Evolutionary conservation across 37 sponge, comb jelly and placozoan species (phyloP), one percentile per base, ranked within the genome.

Genomic region (Mnemiopsis leidyi): DNA sequence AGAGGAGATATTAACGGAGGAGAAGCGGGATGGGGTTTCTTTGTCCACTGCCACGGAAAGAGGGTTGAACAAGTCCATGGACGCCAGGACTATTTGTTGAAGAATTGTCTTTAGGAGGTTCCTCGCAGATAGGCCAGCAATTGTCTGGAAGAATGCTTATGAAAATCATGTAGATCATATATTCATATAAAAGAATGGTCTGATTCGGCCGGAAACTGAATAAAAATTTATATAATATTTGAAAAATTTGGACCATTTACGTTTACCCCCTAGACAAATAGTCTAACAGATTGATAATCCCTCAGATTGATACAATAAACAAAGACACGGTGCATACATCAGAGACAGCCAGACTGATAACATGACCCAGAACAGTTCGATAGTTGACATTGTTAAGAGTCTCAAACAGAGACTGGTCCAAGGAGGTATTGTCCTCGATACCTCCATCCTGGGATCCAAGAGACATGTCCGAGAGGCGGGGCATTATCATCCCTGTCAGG

Each of bases 11-110:
- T 93, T 35, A 21, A 77, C 77, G 3, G 38, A 26, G 23, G 24
- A 26, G 40, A 77, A 93, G 0, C 93, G 37, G 61, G 36, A 13
- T 13, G 93, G 24, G 0, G 82, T 76, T 38, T 93, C 93, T 39
- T 73, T 73, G 71, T 38, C 38, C 32, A 29, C 34, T 0, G 73
- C 93, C 0, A 32, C 90, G n/a, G 61, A 85, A 3, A 85, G 29
- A 23, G 90, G 90, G 2, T 37, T 37, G 90, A 85, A 39, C 25
- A 40, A 25, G 90, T 85, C 61, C 29, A 85, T 23, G 7, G 90
- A 85, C 28, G 61, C 90, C 0, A 85, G 90, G 36, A 85, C 90
- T 13, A 85, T 85, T 26, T 85, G 90, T 33, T 85, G 90, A 21
- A 85, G 61, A 23, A 85, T n/a, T 39, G 61, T 38, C 36, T 85